Conservation (phyloP, 2,888 invertebrate genomes). For the Alloscopus bannaensis region DNA sequence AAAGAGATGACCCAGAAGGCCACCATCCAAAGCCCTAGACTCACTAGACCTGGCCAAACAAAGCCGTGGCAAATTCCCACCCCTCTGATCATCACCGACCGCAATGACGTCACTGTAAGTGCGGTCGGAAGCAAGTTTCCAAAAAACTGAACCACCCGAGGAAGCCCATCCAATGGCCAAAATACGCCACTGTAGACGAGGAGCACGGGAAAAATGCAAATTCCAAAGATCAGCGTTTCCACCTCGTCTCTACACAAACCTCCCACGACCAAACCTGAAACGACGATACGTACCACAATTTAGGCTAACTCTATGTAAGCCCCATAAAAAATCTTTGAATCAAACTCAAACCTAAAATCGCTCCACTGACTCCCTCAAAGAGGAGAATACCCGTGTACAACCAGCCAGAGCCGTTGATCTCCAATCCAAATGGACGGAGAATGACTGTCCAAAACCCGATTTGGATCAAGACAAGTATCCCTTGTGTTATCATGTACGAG, state of each 20-base stretch:
- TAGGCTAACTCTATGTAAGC: background rate
- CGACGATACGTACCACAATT: slow-evolving; percentile 3
- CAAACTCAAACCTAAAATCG: slow-evolving; percentile 17
- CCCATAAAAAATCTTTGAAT: background rate
- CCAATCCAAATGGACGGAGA: background rate
- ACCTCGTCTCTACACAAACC: slow-evolving; percentile 6
- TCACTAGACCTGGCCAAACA: slow-evolving; percentile 85
- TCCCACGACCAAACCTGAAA: slow-evolving; percentile 26
- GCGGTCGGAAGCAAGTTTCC: slow-evolving; percentile 9
- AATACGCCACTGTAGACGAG: slow-evolving; percentile 29
- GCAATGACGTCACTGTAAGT: background rate
- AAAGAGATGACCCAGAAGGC: too few relatives aligned
- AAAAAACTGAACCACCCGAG: background rate
- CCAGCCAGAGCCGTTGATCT: background rate
- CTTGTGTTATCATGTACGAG: slow-evolving; percentile 31
- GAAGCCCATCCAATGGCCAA: slow-evolving; percentile 20
- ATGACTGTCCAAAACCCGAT: slow-evolving; percentile 9
- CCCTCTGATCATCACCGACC: slow-evolving; percentile 74
- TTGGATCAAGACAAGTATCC: slow-evolving; percentile 5
- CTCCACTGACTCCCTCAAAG: background rate
- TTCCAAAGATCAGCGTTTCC: background rate
- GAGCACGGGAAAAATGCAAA: slow-evolving; percentile 9
- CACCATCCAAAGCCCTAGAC: slow-evolving; percentile 82
- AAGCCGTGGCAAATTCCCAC: slow-evolving; percentile 81
- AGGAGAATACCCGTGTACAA: slow-evolving; percentile 7